Conservation (phyloP, 2,113 vertebrate genomes). For the Labrus mixtus region DNA sequence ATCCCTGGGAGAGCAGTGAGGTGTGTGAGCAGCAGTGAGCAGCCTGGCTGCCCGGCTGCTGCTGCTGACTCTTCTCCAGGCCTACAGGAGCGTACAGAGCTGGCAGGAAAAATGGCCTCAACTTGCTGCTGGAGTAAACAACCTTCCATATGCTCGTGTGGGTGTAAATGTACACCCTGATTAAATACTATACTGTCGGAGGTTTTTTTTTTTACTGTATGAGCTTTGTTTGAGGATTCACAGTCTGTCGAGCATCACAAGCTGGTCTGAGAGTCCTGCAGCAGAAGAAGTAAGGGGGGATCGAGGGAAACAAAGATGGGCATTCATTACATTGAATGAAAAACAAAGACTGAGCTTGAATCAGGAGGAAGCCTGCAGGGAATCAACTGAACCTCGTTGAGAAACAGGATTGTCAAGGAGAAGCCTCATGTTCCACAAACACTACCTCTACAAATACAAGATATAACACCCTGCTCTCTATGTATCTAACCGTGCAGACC, state of each 20-base stretch:
- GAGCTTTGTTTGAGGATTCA: conserved; percentile 39
- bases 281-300: conserved; percentile 27
- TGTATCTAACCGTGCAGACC: conserved; percentile 18
- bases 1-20: conserved; percentile 46
- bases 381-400: conserved; percentile 16
- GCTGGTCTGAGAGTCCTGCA: conserved; percentile 1
- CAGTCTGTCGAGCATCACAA: conserved; percentile 21
- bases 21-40: conserved; percentile 50
- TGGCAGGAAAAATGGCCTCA: conserved; percentile 66
- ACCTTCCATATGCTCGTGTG: conserved; percentile 74
- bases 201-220: conserved; percentile 12
- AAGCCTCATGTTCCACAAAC: conserved; percentile 29
- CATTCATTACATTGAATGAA: conserved; percentile 47
- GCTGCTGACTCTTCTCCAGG: conserved; percentile 61
- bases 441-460: conserved; percentile 21
- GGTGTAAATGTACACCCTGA: conserved; percentile 14
- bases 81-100: conserved; percentile 58
- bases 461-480: conserved; percentile 22
- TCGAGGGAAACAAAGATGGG: conserved; percentile 51
- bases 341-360: conserved; percentile 5
- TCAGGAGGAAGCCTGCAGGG: conserved; percentile 24
- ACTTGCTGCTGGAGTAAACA: conserved; percentile 71
- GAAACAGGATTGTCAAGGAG: conserved; percentile 47
- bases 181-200: conserved; percentile 25
- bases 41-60: conserved; percentile 51